Base-by-base conservation (phyloP, 2,113 vertebrate species). In the Chaetodon auriga region DNA sequence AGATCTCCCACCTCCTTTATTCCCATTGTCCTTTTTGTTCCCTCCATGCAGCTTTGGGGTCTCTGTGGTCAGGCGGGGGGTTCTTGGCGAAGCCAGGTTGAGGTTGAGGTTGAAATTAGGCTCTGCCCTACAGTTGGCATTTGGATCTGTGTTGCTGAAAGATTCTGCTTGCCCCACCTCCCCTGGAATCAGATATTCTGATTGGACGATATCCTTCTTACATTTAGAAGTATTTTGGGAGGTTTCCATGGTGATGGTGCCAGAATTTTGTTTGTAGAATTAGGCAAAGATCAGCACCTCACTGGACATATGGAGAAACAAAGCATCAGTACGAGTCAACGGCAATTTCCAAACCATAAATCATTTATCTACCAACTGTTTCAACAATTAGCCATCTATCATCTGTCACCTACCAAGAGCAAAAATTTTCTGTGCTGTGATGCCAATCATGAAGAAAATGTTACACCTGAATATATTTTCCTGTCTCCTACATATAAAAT, bases 41-140 rank as follows among this genome's bases (percentile, higher is more conserved):
- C 53, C 80, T 14, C 49, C 62, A 0, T 80, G 62, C 46, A 73
- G 45, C 60, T 53, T 80, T 0, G 38, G 72, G 75, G 53, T 35
- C 19, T 85, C 78, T 0, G 35, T 4, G 41, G 45, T 5, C 5
- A 45, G 21, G 9, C 70, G 83, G 14, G 81, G 86, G 61, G 68
- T 80, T 12, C 77, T 77, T 3, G 62, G 60, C 0, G 80, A 79
- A 9, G 68, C 58, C n/a, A 78, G 7, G 51, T 62, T 84, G 19
- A 91, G 65, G 43, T 82, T 90, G 45, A 92, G 89, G 53, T 90
- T 92, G 43, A 92, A 87, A 19, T 89, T 91, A 30, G 89, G 85
- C 78, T 92, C 91, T 5, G 15, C 19, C 43, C 81, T 66, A 70
- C 57, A 81, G 62, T 58, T 80, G 35, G 53, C 11, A 1, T 85